phyloP scores from a whole-genome alignment of 2,797 vertebrate genomes.

The Macropus fuliginosus region DNA sequence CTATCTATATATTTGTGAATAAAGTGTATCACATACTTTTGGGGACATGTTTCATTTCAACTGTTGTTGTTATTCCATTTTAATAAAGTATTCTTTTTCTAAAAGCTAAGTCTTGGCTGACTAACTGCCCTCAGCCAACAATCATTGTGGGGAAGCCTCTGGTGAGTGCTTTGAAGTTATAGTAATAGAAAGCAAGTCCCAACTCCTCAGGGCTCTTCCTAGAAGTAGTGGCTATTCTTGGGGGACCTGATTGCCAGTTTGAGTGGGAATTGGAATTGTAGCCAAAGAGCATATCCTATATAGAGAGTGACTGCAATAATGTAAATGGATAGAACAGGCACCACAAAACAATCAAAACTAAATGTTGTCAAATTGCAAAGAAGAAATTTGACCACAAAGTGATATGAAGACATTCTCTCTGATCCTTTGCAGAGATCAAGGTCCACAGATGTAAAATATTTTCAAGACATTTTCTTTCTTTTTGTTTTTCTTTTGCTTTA shows the following conservation, averaged over 20 bases:
- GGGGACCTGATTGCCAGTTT: neutral
- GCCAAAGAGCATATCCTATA: neutral
- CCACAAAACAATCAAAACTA: neutral
- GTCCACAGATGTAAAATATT: neutral
- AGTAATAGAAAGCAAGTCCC: neutral
- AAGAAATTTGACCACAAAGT: neutral
- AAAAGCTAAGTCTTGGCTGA: neutral
- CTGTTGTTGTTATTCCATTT: neutral
- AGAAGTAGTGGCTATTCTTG: neutral
- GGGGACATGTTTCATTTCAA: neutral
- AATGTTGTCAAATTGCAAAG: neutral
- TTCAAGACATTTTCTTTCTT: neutral
- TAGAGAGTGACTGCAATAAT: neutral
- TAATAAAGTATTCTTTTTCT: neutral
- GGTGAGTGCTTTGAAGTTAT: neutral
- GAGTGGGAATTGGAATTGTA: neutral
- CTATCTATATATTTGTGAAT: neutral
- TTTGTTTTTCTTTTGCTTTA: neutral
- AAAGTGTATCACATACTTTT: neutral
- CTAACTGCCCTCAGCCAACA: neutral
- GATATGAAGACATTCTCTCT: neutral
- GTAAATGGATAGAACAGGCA: neutral
- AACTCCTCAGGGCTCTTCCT: neutral
- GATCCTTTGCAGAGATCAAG: neutral
- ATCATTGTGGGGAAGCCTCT: neutral